Evolutionary conservation across 2,113 vertebrate genomes (phyloP).

Genomic region (Catharus minimus): DNA sequence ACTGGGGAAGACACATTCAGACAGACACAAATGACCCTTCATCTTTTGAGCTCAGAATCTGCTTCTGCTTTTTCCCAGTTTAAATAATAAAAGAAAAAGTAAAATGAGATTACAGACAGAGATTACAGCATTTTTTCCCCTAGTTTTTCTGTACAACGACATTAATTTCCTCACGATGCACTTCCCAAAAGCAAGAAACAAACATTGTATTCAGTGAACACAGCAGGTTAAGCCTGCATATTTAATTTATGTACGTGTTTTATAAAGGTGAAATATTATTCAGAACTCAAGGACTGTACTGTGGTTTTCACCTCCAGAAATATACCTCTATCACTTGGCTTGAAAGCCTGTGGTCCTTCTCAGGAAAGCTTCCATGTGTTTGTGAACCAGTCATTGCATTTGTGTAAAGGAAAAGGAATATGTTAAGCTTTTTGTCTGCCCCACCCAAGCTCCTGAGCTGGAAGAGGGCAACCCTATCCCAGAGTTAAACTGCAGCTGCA

Average conservation of each 20-base stretch:
- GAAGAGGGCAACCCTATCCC: background rate
- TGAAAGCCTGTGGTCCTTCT: background rate
- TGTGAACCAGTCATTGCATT: background rate
- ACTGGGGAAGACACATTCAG: too few species aligned
- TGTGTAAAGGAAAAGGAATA: background rate
- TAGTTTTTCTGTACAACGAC: background rate
- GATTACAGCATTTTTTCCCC: background rate
- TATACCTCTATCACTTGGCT: accelerated
- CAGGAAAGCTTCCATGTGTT: background rate
- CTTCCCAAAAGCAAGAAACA: background rate
- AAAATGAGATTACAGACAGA: background rate
- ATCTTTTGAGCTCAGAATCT: too few species aligned
- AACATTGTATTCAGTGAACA: background rate
- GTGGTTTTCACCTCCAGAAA: background rate
- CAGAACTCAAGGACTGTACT: background rate
- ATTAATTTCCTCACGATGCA: background rate
- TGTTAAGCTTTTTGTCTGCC: background rate
- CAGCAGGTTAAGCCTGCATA: background rate
- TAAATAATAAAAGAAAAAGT: background rate
- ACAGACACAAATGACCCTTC: too few species aligned
- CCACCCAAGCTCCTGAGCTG: background rate
- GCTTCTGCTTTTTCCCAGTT: too few species aligned
- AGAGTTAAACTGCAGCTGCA: background rate
- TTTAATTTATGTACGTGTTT: background rate
- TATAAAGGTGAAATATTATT: background rate